phyloP scores from a whole-genome alignment of 2,888 invertebrate genomes.

The Caenorhabditis sp. region DNA sequence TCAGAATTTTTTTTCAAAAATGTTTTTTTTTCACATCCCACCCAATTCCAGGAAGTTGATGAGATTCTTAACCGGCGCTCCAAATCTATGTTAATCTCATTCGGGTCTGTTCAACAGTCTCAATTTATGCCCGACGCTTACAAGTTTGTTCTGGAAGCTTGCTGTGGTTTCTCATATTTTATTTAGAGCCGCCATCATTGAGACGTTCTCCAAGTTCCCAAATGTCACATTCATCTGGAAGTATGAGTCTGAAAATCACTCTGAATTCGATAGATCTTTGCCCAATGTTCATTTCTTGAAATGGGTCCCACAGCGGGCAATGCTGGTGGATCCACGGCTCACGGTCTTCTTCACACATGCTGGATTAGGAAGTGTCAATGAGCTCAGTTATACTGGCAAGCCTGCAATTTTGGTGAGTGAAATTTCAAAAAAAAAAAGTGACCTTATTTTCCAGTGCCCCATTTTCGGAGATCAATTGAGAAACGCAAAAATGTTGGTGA shows the following conservation, averaged over 20 bases:
- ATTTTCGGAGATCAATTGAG: no score
- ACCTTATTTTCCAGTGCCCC: no score
- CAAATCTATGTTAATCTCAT: constrained; percentile 24
- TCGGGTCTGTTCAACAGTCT: constrained; percentile 26
- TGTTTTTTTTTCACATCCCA: no score
- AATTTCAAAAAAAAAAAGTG: no score
- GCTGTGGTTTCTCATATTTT: no score
- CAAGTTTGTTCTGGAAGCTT: constrained; percentile 6
- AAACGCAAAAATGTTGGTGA: no score
- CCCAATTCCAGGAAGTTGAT: no score
- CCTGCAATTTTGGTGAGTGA: constrained; percentile 26
- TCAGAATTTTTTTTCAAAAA: no score
- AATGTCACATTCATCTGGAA: constrained; percentile 34
- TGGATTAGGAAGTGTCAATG: constrained; percentile 31
- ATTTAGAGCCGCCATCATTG: constrained; percentile 2
- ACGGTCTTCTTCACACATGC: constrained; percentile 29
- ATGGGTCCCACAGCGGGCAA: constrained; percentile 5
- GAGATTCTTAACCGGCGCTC: constrained; percentile 3
- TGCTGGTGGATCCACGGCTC: constrained; percentile 7
- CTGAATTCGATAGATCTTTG: background rate
- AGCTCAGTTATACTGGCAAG: constrained; percentile 29
- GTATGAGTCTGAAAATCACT: constrained; percentile 14
- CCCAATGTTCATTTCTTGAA: constrained; percentile 19
- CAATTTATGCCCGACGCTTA: constrained; percentile 23
- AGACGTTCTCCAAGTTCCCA: constrained; percentile 11